phyloP scores from a whole-genome alignment of 2,113 vertebrate genomes.

The Ibidorhyncha struthersii region DNA sequence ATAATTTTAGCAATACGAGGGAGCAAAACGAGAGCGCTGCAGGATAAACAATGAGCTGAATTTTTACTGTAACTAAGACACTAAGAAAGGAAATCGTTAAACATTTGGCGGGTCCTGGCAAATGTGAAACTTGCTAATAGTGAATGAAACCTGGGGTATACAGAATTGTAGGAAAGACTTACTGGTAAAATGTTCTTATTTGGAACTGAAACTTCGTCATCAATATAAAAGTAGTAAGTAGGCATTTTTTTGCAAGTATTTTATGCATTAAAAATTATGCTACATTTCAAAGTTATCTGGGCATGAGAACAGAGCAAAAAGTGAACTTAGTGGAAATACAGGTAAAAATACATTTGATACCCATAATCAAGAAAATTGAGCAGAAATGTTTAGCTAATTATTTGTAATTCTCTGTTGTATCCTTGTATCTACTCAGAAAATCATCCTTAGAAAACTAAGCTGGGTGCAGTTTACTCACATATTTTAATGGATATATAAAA shows the following conservation, averaged over 20 bases:
- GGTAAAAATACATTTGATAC: not conserved
- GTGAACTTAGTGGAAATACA: conserved; percentile 15
- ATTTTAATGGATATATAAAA: not conserved
- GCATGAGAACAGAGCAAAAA: conserved; percentile 6
- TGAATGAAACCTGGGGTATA: not conserved
- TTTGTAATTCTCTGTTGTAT: conserved; percentile 3
- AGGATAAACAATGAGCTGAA: not conserved
- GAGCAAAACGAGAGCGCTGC: conserved; percentile 20
- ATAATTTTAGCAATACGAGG: not conserved
- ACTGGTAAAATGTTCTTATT: conserved; percentile 1
- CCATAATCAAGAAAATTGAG: conserved; percentile 39
- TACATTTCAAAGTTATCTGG: conserved; percentile 32
- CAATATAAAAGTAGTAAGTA: not conserved
- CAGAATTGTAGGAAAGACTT: not conserved
- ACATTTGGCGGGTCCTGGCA: conserved; percentile 34
- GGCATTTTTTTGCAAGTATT: not conserved
- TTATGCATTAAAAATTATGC: conserved; percentile 4
- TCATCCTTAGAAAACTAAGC: not conserved
- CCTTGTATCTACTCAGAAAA: conserved; percentile 6
- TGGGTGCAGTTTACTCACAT: not conserved
- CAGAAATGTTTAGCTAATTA: conserved; percentile 22
- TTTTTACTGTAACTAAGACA: conserved; percentile 25
- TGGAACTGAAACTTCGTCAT: not conserved
- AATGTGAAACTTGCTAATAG: not conserved
- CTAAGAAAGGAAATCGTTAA: conserved; percentile 6